A percentile compares a stretch with the other conserved stretches of the same genome.
These are phyloP conservation scores for Campodea augens DNA, from an alignment of 1,140 invertebrate genomes.

Conservation along the genomic window DNA sequence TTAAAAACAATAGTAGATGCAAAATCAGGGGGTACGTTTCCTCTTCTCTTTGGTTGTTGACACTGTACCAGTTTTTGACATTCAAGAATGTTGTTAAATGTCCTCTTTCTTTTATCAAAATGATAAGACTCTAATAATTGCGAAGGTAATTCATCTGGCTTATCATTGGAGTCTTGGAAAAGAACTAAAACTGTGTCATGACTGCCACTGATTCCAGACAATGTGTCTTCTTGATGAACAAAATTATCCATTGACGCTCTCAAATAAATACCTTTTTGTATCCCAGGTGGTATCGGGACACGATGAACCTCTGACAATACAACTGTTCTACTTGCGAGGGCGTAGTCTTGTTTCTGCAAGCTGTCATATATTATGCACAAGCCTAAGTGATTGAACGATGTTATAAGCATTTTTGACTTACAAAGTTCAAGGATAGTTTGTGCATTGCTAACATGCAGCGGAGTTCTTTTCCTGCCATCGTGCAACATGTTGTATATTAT, in stretches of 20 bases:
- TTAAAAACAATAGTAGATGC: no score
- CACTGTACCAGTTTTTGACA: no score
- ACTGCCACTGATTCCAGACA: slow-evolving; percentile 3
- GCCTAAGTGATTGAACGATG: not conserved
- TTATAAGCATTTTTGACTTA: slow-evolving; percentile 3
- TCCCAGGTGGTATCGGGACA: slow-evolving; percentile 2
- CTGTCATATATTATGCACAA: not conserved
- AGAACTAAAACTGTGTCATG: slow-evolving; percentile 5
- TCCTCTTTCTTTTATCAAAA: not conserved
- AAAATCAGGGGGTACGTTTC: no score
- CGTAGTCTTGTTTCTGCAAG: not conserved
- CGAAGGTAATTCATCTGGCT: not conserved
- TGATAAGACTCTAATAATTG: not conserved
- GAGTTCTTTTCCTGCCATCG: slow-evolving; percentile 3
- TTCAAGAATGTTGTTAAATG: no score
- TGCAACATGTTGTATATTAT: not conserved
- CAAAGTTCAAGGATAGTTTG: slow-evolving; percentile 1
- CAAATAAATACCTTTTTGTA: not conserved
- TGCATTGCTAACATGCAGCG: slow-evolving; percentile 3
- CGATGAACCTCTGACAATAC: not conserved
- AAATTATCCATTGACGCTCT: slow-evolving; percentile 4
- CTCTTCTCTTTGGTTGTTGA: no score
- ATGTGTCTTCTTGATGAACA: slow-evolving; percentile 3
- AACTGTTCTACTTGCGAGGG: slow-evolving; percentile 1
- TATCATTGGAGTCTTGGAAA: not conserved